Base-by-base conservation (phyloP, 37 sponge, comb jelly and placozoan species). In the Cladorhizidae sp. region DNA sequence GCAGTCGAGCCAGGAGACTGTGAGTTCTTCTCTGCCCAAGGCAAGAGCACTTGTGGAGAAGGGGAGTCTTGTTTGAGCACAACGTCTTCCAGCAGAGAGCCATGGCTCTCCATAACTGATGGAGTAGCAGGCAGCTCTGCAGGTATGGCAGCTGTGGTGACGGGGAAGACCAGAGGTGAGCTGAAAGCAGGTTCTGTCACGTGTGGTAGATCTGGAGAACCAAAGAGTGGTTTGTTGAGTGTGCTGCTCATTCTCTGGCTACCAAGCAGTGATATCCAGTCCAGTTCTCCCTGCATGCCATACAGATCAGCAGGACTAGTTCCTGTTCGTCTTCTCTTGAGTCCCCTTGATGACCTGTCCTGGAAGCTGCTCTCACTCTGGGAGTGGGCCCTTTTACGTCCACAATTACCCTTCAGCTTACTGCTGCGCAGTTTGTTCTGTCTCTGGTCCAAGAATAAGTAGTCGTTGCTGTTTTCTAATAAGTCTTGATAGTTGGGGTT, bases 401-500 rank as follows among this genome's bases (percentile, higher is more conserved):
- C 65, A 45, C 25, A 38, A 28, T 32, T 72, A 3, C 67, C 2
- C 35, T 85, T 85, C 49, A 64, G 75, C 40, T 74, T 83, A 32
- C 25, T 52, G 9, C 26, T 37, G 1, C 17, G 58, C 5, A 80
- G 59, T 57, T 75, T 57, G 32, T 11, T 32, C 17, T 31, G 26
- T 2, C 5, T 32, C 39, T 65, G 67, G 25, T 79, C 75, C 20
- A 70, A 70, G 23, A 26, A 35, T 1, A 81, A 67, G 1, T 22
- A 31, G 29, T 76, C 71, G 1, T 36, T 42, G 9, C 50, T 78
- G 25, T 87, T 74, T 20, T 52, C 39, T 41, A 94, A 61, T 37
- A 83, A 49, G 35, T 91, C 75, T 9, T 80, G 70, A 68, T 89
- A 89, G 20, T 89, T 87, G 0, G 96, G 89, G 65, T 92, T 89